Evolutionary conservation across 2,888 invertebrate genomes (phyloP), one percentile per base, ranked within the genome.

Genomic region (Lamellibrachia columna): DNA sequence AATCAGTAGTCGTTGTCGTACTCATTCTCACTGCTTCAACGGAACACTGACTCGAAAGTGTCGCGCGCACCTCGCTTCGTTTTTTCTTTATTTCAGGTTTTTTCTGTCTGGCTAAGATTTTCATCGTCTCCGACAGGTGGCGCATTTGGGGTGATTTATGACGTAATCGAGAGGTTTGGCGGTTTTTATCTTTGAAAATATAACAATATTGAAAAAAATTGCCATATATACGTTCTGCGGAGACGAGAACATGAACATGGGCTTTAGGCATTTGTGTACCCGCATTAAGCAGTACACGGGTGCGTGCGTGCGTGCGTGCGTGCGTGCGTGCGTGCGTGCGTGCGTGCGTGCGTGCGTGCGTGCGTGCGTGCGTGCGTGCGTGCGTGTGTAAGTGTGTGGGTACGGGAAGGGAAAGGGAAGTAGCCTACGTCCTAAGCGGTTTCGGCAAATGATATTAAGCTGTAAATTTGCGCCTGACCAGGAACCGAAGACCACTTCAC

Each of bases 301-400:
- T 52, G 55, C 90, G 91, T 4, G 60, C 91, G 52, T 91, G 22
- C 53, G 90, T 53, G 52, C 91, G 11, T 91, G 92, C 7, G 58
- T 28, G 7, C 53, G 53, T n/a, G 58, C 75, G 58, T n/a, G 3
- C 40, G 58, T 75, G 28, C 40, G 28, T 75, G 3, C 15, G 58
- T 92, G n/a, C 40, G 4, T 92, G 52, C 40, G n/a, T 92, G 22
- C 60, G 58, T 92, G 22, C 60, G 28, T 75, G 92, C 53, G 22
- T 92, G 90, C 90, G 55, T 90, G 53, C 4, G 92, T 53, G 52
- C 60, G 92, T 55, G 40, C 22, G 53, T 60, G 53, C 53, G 90
- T 92, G 53, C 90, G 75, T 60, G 52, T 90, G 75, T 92, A 52
- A 75, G 92, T 52, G 75, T 91, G 90, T 92, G 53, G 52, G 75